phyloP scores from a whole-genome alignment of 2,888 invertebrate genomes.

The Busseola fusca region DNA sequence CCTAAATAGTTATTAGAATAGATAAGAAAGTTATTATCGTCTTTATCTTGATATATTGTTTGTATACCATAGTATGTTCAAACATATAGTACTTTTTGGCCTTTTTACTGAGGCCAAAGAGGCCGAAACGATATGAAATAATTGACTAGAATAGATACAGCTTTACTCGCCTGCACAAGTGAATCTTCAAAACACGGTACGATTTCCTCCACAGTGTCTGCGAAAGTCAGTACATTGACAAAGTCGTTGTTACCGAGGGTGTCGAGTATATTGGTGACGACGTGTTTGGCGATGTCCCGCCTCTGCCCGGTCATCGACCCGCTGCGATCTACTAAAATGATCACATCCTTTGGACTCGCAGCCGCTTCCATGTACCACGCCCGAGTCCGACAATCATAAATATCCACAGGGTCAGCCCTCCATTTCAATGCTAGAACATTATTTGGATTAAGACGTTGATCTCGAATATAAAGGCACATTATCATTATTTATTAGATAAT shows the following conservation, averaged over 20 bases:
- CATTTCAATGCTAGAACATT: constrained; percentile 91
- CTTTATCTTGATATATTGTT: constrained; percentile 35
- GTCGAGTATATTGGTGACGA: constrained; percentile 96
- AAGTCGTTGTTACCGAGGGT: constrained; percentile 99
- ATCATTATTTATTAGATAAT: too few species aligned
- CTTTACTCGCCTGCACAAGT: constrained; percentile 93
- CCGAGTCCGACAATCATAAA: constrained; percentile 98
- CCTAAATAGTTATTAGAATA: constrained; percentile 13
- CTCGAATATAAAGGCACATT: neutral
- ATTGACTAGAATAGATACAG: neutral
- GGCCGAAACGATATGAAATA: neutral
- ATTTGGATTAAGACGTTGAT: constrained; percentile 1
- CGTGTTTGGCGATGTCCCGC: constrained; percentile 96
- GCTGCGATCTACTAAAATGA: constrained; percentile 95
- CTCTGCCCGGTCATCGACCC: constrained; percentile 97
- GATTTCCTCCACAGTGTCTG: constrained; percentile 93
- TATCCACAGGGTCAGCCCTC: constrained; percentile 94
- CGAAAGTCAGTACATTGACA: constrained; percentile 98
- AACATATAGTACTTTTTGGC: constrained; percentile 14
- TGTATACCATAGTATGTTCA: constrained; percentile 13
- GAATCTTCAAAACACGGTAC: constrained; percentile 97
- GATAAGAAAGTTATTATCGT: constrained; percentile 23
- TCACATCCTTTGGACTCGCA: constrained; percentile 98
- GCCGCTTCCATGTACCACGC: constrained; percentile 99
- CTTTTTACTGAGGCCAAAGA: neutral